Percentiles rank a stretch among this genome's conserved stretches.
phyloP scores from a whole-genome alignment of 1,140 invertebrate species.

The Streblospio benedicti region DNA sequence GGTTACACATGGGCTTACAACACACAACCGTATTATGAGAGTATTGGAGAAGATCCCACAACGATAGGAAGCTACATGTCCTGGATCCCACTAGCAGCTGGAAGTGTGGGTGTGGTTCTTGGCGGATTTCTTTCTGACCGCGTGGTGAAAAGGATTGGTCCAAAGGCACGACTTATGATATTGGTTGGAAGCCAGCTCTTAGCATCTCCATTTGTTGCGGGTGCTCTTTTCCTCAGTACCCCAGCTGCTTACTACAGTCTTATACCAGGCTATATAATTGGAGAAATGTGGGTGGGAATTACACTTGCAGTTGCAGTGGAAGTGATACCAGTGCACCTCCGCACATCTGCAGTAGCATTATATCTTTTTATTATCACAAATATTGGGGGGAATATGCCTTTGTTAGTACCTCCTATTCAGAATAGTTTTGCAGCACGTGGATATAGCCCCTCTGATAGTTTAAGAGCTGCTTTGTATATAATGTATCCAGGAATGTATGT shows the following conservation, averaged over 20 bases:
- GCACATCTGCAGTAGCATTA: constrained; percentile 35
- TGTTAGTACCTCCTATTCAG: constrained; percentile 36
- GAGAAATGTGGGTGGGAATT: constrained; percentile 44
- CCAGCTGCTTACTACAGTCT: constrained; percentile 63
- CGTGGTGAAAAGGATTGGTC: constrained; percentile 76
- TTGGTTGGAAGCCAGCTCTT: constrained; percentile 69
- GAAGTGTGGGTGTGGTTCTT: constrained; percentile 74
- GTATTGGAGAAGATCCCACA: constrained; percentile 35
- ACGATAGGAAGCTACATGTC: constrained; percentile 45
- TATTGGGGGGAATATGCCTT: constrained; percentile 40
- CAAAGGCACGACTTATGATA: constrained; percentile 72
- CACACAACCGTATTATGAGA: constrained; percentile 46
- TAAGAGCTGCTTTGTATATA: constrained; percentile 20
- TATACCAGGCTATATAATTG: constrained; percentile 43
- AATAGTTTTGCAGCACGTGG: constrained; percentile 24
- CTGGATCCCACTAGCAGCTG: constrained; percentile 56
- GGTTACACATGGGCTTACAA: constrained; percentile 51
- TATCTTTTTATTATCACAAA: constrained; percentile 46
- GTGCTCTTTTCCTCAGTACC: constrained; percentile 73
- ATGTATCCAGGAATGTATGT: constrained; percentile 9
- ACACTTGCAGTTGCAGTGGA: constrained; percentile 35
- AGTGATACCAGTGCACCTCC: constrained; percentile 31
- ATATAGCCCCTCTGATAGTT: constrained; percentile 21
- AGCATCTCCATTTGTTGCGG: constrained; percentile 78
- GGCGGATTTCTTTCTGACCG: constrained; percentile 83